A percentile compares a stretch with the other conserved stretches of the same genome.
These are phyloP conservation scores for Pelochelys cantorii DNA, from an alignment of 2,797 vertebrate genomes.

Conservation along the genomic window DNA sequence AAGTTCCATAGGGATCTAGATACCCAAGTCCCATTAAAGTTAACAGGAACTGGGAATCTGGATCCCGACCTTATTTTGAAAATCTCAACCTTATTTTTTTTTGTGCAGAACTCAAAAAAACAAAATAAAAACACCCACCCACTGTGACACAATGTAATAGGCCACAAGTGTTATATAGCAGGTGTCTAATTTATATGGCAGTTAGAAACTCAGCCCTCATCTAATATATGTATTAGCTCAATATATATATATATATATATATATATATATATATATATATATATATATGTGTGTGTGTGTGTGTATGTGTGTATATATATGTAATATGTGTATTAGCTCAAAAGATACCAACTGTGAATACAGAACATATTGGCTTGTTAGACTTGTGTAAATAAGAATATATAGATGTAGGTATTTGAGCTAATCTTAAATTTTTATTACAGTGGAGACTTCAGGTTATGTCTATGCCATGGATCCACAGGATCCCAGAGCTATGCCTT, in stretches of 20 bases:
- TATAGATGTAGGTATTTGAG: not conserved
- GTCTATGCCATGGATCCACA: too few relatives aligned
- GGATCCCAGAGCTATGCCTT: too few relatives aligned
- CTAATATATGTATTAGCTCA: not conserved
- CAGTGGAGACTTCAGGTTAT: not conserved
- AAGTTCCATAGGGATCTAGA: not conserved
- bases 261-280: too few relatives aligned
- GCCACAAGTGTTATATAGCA: not conserved
- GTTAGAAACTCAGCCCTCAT: not conserved
- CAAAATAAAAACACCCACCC: not conserved
- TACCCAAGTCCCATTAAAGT: not conserved
- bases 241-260: not conserved
- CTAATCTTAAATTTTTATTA: not conserved
- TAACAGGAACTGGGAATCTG: not conserved
- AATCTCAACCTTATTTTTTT: not conserved
- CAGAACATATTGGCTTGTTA: not conserved
- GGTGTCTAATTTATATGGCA: not conserved
- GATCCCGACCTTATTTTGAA: not conserved
- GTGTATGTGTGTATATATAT: too few relatives aligned
- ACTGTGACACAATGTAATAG: not conserved
- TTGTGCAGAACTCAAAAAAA: slow-evolving; percentile 4
- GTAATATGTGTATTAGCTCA: too few relatives aligned
- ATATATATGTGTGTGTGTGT: too few relatives aligned
- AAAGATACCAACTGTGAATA: not conserved
- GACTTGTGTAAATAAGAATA: not conserved